Evolutionary conservation across 2,888 invertebrate species (phyloP).

Genomic region (Notocelia uddmanniana): DNA sequence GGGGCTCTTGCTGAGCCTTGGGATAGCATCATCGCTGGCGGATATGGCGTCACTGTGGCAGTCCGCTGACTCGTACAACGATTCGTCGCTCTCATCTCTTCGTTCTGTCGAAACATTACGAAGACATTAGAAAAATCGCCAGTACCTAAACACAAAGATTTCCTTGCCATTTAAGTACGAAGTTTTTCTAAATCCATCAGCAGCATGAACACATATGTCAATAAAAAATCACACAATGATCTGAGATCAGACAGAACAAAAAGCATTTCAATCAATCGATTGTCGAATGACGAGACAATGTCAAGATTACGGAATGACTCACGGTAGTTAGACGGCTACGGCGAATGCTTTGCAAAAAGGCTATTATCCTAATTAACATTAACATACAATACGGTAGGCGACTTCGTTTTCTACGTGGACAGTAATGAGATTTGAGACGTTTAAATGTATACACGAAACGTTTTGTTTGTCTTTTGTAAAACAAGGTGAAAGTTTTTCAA

Average conservation of each 20-base stretch:
- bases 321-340: constrained; percentile 46
- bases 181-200: background rate
- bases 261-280: constrained; percentile 57
- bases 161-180: constrained; percentile 59
- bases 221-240: constrained; percentile 60
- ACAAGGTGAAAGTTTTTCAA: constrained; percentile 44
- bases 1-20: constrained; percentile 74
- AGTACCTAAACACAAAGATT: constrained; percentile 45
- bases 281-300: constrained; percentile 47
- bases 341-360: constrained; percentile 42
- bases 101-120: constrained; percentile 68
- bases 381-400: constrained; percentile 58
- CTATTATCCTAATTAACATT: constrained; percentile 55
- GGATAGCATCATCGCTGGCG: constrained; percentile 76
- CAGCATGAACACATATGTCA: constrained; percentile 18
- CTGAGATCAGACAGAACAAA: constrained; percentile 50
- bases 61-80: constrained; percentile 81
- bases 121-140: constrained; percentile 48
- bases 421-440: constrained; percentile 22
- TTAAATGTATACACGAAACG: constrained; percentile 41
- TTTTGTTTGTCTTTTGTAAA: constrained; percentile 41
- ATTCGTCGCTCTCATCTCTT: constrained; percentile 82
- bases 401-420: constrained; percentile 55
- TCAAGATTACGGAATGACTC: constrained; percentile 54
- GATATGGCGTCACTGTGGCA: constrained; percentile 80